Evolutionary conservation across 2,888 invertebrate species (phyloP), one percentile per base, ranked within the genome.

Genomic region (Hoplodrina blanda): DNA sequence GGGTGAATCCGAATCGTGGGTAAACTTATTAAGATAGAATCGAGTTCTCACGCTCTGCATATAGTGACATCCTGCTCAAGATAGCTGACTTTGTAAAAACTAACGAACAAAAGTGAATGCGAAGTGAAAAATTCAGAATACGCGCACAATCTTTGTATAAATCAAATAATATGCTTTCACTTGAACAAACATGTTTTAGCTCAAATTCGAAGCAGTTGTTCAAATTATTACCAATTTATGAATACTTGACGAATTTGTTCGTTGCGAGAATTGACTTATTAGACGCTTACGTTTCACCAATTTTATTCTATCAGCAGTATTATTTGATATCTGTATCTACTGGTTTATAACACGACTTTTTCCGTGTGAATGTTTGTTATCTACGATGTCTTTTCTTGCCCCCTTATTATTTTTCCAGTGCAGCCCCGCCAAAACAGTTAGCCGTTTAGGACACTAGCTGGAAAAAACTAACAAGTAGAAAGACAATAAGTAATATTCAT

Each of bases 21-120:
- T 84, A 84, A 85, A 84, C 78, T 84, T 84, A 80, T 84, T 85
- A 80, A 80, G 85, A 84, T 85, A 80, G 55, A 78, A 85, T 84
- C 85, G 46, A 71, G 56, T 75, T 84, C 84, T 73, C 84, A 84
- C 84, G 84, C 63, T 85, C 80, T 81, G 81, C 73, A 83, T 83
- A 75, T 71, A 69, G 80, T 74, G 78, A 85, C 83, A 85, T 83
- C 83, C 83, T 81, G 69, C 71, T 82, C 62, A 44, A 74, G 83
- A 81, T 78, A 71, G 73, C 70, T 80, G 57, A 68, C 55, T 81
- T 73, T 11, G 70, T 68, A 78, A 80, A 84, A 85, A 81, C 69
- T 69, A 77, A 75, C 67, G 74, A 73, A 68, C 60, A 70, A 78
- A 62, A 80, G 69, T 73, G 69, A 77, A 72, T 54, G 73, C 41